Evolutionary conservation across 2,888 invertebrate genomes (phyloP), one percentile per base, ranked within the genome.

Genomic region (Cetonia aurata): DNA sequence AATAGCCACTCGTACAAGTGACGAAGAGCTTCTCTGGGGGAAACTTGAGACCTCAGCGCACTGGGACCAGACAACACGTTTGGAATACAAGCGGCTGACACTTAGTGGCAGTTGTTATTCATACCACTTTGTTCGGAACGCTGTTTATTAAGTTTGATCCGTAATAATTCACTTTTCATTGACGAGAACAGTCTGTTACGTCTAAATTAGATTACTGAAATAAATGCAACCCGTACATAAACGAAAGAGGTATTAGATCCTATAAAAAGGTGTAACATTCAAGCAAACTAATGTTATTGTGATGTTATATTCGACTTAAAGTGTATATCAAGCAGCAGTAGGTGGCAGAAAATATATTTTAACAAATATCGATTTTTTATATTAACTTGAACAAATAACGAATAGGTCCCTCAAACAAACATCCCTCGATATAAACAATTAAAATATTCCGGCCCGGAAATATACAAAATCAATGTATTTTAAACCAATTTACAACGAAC

Each of bases 1-100:
- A 77, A 77, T 77, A 72, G 75, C 73, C 76, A 75, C 75, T 77
- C 74, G 66, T 72, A 72, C 72, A 75, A 72, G 73, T 76, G 76
- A 75, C 77, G 77, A 76, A 79, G 75, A 78, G 77, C 78, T 75
- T 77, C 78, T 78, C 75, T 77, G 77, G 73, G 76, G 75, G 78
- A 76, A 79, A 79, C 69, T 56, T 74, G 76, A 79, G 72, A 77
- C 76, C 68, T 60, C 69, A 74, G 67, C 76, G 76, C 77, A 75
- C 70, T 75, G 78, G 77, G 77, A 76, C 57, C 69, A 57, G 72
- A 69, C 72, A 72, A 74, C 74, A 74, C 69, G 76, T 70, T 72
- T 67, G 72, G 74, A 71, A 74, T 75, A 75, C 74, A 73, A 75
- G 73, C 73, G 71, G 62, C 71, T 66, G 57, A 71, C 57, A 71